A percentile compares a stretch with the other conserved stretches of the same genome.
phyloP scores from a whole-genome alignment of 2,797 vertebrate species.

The Synaphobranchus kaupii region DNA sequence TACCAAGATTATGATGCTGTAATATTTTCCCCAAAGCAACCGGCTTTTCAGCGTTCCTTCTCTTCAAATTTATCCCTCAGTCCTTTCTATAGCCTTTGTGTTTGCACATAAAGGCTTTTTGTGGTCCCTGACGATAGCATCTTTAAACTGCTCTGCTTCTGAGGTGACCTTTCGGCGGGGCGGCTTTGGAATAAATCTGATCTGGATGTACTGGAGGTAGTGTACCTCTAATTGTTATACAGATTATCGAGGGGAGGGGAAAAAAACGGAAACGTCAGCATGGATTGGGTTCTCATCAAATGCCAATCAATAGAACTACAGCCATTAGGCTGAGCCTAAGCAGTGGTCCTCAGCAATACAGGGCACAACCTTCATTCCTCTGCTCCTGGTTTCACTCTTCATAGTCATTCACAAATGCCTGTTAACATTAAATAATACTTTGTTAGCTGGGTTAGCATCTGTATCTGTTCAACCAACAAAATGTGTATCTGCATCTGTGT shows the following conservation, averaged over 20 bases:
- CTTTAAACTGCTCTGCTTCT: not conserved
- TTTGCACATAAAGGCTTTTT: constrained; percentile 4
- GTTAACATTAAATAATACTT: not conserved
- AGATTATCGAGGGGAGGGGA: not conserved
- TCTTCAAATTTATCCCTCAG: not conserved
- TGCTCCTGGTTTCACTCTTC: not conserved
- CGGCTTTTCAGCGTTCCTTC: not conserved
- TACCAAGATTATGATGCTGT: not conserved
- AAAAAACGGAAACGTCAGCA: not conserved
- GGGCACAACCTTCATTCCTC: not conserved
- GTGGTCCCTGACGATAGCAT: not conserved
- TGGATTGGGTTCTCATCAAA: not conserved
- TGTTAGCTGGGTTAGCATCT: not conserved
- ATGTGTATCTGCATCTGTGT: too few relatives aligned
- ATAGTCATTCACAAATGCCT: not conserved
- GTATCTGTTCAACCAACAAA: too few relatives aligned
- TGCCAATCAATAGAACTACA: not conserved
- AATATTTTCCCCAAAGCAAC: not conserved
- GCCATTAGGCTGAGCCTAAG: not conserved
- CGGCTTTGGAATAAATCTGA: not conserved
- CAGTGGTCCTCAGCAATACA: not conserved
- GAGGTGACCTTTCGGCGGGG: not conserved
- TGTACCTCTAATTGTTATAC: constrained; percentile 1
- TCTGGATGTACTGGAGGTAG: not conserved
- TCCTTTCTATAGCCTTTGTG: not conserved